Conservation (phyloP, 2,888 invertebrate genomes). For the Caenorhabditis wallacei region DNA sequence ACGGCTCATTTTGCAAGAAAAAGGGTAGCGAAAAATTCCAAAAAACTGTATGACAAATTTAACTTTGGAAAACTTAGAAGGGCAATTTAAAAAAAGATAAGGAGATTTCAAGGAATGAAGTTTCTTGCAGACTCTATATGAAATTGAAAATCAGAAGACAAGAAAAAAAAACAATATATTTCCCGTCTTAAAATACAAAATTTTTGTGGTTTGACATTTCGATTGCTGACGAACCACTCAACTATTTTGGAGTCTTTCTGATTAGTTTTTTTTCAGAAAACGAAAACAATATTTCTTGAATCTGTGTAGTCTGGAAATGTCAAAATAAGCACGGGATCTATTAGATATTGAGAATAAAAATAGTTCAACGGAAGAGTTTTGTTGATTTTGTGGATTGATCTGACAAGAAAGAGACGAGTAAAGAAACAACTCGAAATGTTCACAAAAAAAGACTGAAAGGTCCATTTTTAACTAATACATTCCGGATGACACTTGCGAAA, state of each 20-base stretch:
- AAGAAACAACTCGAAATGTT: background rate
- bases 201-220: background rate
- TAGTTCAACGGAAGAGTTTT: no score
- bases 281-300: background rate
- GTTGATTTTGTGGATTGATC: no score
- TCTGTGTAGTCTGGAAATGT: background rate
- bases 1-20: no score
- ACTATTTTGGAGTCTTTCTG: constrained; percentile 22
- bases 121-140: no score
- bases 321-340: background rate
- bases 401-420: background rate
- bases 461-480: background rate
- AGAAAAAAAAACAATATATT: background rate
- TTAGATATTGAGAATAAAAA: no score
- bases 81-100: no score
- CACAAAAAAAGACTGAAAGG: background rate
- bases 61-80: no score
- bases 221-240: background rate
- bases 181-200: background rate
- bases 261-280: background rate
- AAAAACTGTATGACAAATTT: no score
- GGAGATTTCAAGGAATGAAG: no score
- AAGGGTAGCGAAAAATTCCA: no score
- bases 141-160: background rate
- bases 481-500: constrained; percentile 9